Percentiles rank a stretch among this genome's conserved stretches.
Conservation (phyloP, 2,888 invertebrate species). For the Volucella bombylans region DNA sequence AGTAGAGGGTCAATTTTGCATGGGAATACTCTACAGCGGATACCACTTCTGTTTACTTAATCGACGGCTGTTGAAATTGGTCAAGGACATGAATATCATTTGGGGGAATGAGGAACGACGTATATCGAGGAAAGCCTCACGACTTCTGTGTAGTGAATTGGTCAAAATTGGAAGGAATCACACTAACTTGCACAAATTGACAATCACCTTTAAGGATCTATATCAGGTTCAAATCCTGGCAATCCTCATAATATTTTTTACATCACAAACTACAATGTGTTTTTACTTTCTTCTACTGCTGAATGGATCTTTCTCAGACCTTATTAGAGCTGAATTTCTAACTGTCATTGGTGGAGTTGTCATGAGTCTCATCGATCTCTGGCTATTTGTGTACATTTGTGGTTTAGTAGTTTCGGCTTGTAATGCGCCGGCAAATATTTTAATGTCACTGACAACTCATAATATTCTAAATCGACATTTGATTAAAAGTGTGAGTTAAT, state of each 20-base stretch:
- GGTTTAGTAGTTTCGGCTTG: slow-evolving; percentile 7
- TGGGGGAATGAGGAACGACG: not conserved
- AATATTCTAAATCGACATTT: not conserved
- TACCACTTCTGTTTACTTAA: slow-evolving; percentile 25
- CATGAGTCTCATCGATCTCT: not conserved
- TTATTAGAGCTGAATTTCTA: not conserved
- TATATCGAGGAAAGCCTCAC: not conserved
- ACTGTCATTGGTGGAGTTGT: not conserved
- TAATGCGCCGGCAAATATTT: not conserved
- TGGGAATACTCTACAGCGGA: slow-evolving; percentile 22
- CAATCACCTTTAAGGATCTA: slow-evolving; percentile 5
- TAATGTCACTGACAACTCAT: not conserved
- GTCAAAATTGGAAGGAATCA: slow-evolving; percentile 11
- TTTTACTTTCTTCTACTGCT: slow-evolving; percentile 2
- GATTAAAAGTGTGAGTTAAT: slow-evolving; percentile 2
- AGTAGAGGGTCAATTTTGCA: slow-evolving; percentile 21
- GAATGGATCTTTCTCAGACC: not conserved
- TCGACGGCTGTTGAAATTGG: not conserved
- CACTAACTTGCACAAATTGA: not conserved
- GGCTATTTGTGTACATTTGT: slow-evolving; percentile 4
- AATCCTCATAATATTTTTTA: slow-evolving; percentile 4
- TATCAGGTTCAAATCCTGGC: slow-evolving; percentile 6
- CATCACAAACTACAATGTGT: not conserved
- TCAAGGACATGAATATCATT: not conserved
- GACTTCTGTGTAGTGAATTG: not conserved